Evolutionary conservation across 2,888 invertebrate species (phyloP).

Genomic region (Eucriotettix oculatus): DNA sequence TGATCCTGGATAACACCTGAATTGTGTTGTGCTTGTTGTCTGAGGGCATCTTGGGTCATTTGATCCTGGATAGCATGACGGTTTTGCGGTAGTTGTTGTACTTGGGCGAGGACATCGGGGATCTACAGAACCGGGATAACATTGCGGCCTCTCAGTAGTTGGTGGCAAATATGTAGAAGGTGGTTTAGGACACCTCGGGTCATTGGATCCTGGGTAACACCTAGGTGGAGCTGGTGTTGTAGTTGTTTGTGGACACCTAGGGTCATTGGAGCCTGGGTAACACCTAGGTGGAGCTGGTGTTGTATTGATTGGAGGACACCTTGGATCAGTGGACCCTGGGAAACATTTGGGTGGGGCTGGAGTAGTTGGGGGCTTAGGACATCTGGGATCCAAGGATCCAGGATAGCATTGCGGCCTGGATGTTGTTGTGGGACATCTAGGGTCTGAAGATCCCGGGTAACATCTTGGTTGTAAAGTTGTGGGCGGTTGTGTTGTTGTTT

Average conservation of each 20-base stretch:
- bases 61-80: constrained; percentile 12
- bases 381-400: constrained; percentile 19
- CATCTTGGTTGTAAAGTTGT: constrained; percentile 13
- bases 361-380: constrained; percentile 18
- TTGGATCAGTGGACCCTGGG: constrained; percentile 19
- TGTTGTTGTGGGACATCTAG: constrained; percentile 12
- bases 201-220: no score
- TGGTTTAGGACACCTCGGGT: no score
- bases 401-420: constrained; percentile 21
- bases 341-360: constrained; percentile 18
- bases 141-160: no score
- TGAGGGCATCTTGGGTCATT: constrained; percentile 20
- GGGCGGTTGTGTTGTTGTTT: constrained; percentile 5
- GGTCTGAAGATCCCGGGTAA: constrained; percentile 11
- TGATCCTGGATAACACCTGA: constrained; percentile 18
- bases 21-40: constrained; percentile 14
- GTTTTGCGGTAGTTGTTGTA: constrained; percentile 2
- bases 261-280: no score
- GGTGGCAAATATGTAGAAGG: no score
- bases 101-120: constrained; percentile 15
- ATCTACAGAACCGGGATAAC: constrained; percentile 13
- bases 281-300: no score
- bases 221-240: no score
- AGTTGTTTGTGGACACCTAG: no score
- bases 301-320: no score